Evolutionary conservation across 2,888 invertebrate genomes (phyloP), one percentile per base, ranked within the genome.

Genomic region (Sericinus montela): DNA sequence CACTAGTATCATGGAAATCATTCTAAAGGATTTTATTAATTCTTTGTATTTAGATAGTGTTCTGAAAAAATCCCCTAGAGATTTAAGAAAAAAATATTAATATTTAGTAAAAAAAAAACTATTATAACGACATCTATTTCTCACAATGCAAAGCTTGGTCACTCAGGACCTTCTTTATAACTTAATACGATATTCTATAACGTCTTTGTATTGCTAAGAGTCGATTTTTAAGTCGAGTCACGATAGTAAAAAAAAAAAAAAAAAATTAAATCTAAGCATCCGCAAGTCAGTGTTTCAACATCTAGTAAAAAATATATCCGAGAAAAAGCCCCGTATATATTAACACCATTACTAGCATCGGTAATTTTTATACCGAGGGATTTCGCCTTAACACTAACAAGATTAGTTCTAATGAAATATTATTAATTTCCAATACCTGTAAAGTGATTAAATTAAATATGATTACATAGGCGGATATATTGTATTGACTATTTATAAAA

Each of bases 251-350:
- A 1, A 14, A 32, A 1, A 14, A 11, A 0, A 48, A 37, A 29
- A 14, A 32, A 37, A 25, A 25, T 25, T 14, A n/a, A n/a, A n/a
- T 3, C 15, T 34, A 28, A 39, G 14, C 19, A 11, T 13, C 19
- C n/a, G n/a, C 29, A 2, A 16, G 10, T 9, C 23, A n/a, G 37
- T 34, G 13, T 35, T 44, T 40, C 28, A 39, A 44, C 35, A 49
- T 10, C 13, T 1, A 28, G 16, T 29, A 44, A 49, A 44, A 49
- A 43, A 42, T 42, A 10, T 34, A 23, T 49, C 28, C 34, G 16
- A 45, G 49, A 44, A 49, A 49, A 49, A 49, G 44, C 44, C 49
- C 49, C 28, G 19, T 19, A 41, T 1, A 15, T 19, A 48, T 48
- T 43, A 38, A 32, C 38, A 37, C 9, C 14, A 15, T 9, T 28